Conservation (phyloP, 2,113 vertebrate genomes). For the Furnarius figulus region DNA sequence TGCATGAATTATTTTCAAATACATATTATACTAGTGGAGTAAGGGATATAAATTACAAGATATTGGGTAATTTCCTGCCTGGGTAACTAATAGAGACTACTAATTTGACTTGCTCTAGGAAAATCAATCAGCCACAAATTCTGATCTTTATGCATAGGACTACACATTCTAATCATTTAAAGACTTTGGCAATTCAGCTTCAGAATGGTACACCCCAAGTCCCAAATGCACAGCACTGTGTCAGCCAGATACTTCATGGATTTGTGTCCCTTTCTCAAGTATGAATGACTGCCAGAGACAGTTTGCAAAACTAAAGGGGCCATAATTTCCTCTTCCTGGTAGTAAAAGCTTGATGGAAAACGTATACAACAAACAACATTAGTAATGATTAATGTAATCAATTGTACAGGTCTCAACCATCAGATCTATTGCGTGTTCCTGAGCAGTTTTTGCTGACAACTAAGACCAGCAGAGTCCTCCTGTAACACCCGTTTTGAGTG, state of each 20-base stretch:
- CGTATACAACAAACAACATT: not conserved
- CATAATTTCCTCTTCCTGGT: not conserved
- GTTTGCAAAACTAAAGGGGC: not conserved
- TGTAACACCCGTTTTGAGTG: accelerated
- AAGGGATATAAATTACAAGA: not conserved
- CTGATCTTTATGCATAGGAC: not conserved
- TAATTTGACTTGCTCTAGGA: not conserved
- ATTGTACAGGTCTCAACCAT: not conserved
- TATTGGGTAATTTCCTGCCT: not conserved
- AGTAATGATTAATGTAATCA: not conserved
- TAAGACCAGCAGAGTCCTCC: not conserved
- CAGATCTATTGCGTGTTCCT: not conserved
- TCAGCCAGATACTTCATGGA: not conserved
- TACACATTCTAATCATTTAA: not conserved
- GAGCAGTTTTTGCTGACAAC: not conserved
- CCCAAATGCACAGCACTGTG: not conserved
- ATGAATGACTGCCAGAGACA: not conserved
- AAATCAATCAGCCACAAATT: not conserved
- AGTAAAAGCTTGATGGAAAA: not conserved
- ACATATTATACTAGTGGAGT: not conserved
- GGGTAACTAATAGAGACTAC: not conserved
- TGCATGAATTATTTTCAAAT: not conserved
- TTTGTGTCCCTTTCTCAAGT: not conserved
- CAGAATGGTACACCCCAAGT: not conserved
- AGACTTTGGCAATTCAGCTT: not conserved